phyloP scores from a whole-genome alignment of 2,888 invertebrate genomes.

The Tetragonisca angustula region DNA sequence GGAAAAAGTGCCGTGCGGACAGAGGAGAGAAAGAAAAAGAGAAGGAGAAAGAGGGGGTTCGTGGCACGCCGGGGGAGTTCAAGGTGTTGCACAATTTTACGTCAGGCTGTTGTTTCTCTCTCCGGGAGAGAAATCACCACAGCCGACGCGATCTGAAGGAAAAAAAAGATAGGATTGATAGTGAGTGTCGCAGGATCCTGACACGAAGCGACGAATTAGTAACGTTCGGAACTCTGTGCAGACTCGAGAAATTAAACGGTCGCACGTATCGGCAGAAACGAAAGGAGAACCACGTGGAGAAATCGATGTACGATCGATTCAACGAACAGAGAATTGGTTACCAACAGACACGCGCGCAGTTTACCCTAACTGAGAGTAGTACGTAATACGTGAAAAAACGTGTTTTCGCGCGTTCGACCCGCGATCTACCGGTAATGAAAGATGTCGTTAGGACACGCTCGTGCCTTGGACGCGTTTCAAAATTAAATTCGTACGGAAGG shows the following conservation, averaged over 20 bases:
- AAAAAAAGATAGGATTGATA: conserved; percentile 46
- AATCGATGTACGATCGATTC: background rate
- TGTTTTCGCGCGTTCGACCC: background rate
- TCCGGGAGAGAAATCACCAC: conserved; percentile 14
- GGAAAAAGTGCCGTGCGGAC: conserved; percentile 41
- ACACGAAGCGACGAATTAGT: conserved; percentile 42
- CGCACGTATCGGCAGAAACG: background rate
- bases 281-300: background rate
- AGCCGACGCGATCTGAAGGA: background rate
- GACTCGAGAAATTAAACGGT: background rate
- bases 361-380: background rate
- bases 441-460: conserved; percentile 18
- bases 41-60: conserved; percentile 21
- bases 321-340: background rate
- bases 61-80: conserved; percentile 26
- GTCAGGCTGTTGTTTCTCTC: conserved; percentile 24
- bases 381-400: background rate
- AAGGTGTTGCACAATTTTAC: conserved; percentile 46
- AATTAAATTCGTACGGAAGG: conserved; percentile 16
- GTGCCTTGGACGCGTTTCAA: background rate
- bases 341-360: background rate
- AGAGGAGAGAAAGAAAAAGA: conserved; percentile 19
- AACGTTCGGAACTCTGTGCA: background rate
- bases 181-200: conserved; percentile 54
- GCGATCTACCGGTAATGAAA: conserved; percentile 11